These are phyloP conservation scores for Caenorhabditis tropicalis DNA, from an alignment of 1,140 invertebrate genomes.

Conservation along the genomic window DNA sequence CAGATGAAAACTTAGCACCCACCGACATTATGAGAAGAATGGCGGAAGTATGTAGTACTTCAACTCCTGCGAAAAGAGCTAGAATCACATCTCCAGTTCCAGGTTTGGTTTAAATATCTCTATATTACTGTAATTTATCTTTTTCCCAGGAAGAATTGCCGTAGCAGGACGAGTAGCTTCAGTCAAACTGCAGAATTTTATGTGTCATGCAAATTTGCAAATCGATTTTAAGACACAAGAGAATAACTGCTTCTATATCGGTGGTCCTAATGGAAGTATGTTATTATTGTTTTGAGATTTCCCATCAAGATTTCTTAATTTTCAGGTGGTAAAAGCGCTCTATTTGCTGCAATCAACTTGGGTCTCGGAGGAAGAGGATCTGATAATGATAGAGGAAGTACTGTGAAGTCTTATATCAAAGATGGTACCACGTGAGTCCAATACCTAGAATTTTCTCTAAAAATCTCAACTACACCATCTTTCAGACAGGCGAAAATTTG, in stretches of 20 bases:
- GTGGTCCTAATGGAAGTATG: constrained; percentile 61
- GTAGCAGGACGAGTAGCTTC: constrained; percentile 50
- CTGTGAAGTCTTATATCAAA: constrained; percentile 57
- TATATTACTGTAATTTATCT: not conserved
- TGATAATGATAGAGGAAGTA: constrained; percentile 55
- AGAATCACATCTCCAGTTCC: too few species aligned
- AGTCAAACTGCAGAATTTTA: constrained; percentile 55
- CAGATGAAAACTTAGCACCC: too few species aligned
- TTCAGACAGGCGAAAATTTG: constrained; percentile 47
- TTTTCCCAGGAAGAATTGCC: not conserved
- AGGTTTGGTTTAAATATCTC: too few species aligned
- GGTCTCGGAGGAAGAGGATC: constrained; percentile 59
- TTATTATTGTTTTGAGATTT: not conserved
- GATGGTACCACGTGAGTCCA: constrained; percentile 48
- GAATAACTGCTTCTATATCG: constrained; percentile 58
- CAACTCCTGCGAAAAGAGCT: not conserved
- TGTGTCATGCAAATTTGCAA: constrained; percentile 56
- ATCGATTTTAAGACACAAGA: constrained; percentile 49
- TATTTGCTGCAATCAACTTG: constrained; percentile 60
- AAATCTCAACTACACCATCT: not conserved
- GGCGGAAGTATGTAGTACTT: too few species aligned
- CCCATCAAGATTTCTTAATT: too few species aligned
- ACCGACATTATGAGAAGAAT: too few species aligned
- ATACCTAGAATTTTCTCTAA: not conserved
- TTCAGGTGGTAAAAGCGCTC: constrained; percentile 61